Percentiles rank a stretch among this genome's conserved stretches.
These are phyloP conservation scores for Danio kyathit DNA, from an alignment of 2,797 vertebrate genomes.

Conservation along the genomic window DNA sequence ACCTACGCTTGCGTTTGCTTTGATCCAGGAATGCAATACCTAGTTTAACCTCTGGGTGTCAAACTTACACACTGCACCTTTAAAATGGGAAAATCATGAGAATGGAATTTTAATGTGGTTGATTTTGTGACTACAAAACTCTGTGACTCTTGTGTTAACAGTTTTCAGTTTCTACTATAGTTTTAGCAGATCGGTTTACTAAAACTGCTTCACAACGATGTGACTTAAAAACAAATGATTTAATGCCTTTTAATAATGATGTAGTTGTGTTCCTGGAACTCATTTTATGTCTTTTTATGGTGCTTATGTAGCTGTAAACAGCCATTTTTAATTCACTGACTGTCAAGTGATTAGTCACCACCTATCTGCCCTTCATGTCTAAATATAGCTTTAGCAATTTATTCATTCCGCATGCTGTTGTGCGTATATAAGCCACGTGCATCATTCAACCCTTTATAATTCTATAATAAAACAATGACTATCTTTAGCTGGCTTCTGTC, in stretches of 20 bases:
- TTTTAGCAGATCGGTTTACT: neutral
- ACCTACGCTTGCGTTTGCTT: too few relatives aligned
- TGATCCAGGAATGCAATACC: too few relatives aligned
- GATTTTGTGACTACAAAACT: neutral
- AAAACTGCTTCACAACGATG: neutral
- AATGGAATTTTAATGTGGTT: conserved; percentile 24
- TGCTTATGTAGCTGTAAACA: neutral
- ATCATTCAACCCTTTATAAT: conserved; percentile 7
- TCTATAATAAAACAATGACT: neutral
- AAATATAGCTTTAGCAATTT: conserved; percentile 9
- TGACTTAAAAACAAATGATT: too few relatives aligned
- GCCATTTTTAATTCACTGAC: neutral
- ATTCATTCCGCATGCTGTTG: neutral
- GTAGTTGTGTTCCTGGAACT: too few relatives aligned
- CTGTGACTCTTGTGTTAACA: neutral
- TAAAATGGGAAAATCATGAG: neutral
- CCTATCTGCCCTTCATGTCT: neutral
- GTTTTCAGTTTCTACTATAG: neutral
- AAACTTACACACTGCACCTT: too few relatives aligned
- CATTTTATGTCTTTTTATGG: neutral
- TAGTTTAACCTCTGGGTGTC: too few relatives aligned
- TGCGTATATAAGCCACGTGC: neutral
- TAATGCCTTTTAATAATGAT: too few relatives aligned
- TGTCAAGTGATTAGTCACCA: neutral
- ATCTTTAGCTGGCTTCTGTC: conserved; percentile 2